phyloP scores from a whole-genome alignment of 2,888 invertebrate genomes.

The Archaeoteleia sp. region DNA sequence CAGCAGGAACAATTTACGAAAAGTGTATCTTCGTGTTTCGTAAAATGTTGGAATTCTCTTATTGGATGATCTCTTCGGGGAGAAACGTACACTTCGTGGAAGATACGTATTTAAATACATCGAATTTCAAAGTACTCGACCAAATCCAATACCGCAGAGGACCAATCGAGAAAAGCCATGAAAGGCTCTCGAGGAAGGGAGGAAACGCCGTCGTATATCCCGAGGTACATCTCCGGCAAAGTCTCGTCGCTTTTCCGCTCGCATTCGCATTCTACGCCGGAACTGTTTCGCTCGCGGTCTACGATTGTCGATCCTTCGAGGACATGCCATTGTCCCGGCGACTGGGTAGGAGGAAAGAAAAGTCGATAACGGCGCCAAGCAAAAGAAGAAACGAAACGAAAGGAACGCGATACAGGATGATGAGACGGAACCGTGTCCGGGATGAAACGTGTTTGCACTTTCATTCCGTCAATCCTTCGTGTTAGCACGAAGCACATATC shows the following conservation, averaged over 20 bases:
- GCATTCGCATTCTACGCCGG: conserved; percentile 21
- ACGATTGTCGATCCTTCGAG: conserved; percentile 21
- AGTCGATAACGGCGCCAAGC: conserved; percentile 39
- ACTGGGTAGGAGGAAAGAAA: conserved; percentile 8
- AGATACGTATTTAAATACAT: conserved; percentile 36
- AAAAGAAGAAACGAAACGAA: conserved; percentile 26
- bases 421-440: conserved; percentile 8
- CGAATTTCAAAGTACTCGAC: conserved; percentile 26
- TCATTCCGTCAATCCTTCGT: conserved; percentile 22
- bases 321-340: conserved; percentile 29
- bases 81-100: too few relatives aligned
- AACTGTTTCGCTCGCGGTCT: conserved; percentile 28
- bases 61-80: conserved; percentile 9
- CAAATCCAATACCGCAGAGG: conserved; percentile 49
- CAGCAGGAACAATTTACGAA: too few relatives aligned
- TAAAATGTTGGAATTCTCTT: conserved; percentile 18
- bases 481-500: conserved; percentile 18
- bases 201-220: conserved; percentile 21
- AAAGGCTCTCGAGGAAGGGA: conserved; percentile 3
- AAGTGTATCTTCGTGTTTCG: too few relatives aligned
- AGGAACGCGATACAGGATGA: conserved; percentile 25
- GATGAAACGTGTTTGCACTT: conserved; percentile 11
- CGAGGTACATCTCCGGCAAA: conserved; percentile 38
- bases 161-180: conserved; percentile 9
- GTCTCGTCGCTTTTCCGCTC: conserved; percentile 33